Conservation (phyloP, 1,140 invertebrate genomes). For the Proctacanthus coquilletti region DNA sequence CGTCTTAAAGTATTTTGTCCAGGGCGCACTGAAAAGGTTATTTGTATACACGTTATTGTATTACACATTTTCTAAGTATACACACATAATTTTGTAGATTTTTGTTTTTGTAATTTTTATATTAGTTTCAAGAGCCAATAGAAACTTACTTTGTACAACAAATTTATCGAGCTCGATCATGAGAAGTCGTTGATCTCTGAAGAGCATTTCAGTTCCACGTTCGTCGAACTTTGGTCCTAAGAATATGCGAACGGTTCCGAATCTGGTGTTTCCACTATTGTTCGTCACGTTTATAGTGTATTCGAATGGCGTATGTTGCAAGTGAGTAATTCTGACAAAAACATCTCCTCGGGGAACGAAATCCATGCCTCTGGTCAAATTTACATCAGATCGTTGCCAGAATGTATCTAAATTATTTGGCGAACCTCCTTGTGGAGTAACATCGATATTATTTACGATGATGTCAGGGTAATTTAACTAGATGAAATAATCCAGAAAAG, state of each 20-base stretch:
- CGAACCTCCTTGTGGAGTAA: conserved; percentile 32
- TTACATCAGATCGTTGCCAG: conserved; percentile 59
- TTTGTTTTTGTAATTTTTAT: conserved; percentile 1
- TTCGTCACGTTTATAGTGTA: conserved; percentile 51
- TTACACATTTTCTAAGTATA: not conserved
- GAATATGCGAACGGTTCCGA: conserved; percentile 62
- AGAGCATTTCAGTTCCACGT: conserved; percentile 40
- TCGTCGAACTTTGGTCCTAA: conserved; percentile 55
- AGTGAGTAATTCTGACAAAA: conserved; percentile 52
- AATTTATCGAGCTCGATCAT: conserved; percentile 72
- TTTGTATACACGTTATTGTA: not conserved
- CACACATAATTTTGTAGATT: too few relatives aligned
- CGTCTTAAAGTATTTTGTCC: conserved; percentile 46
- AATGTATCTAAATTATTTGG: conserved; percentile 45
- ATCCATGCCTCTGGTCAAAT: conserved; percentile 58
- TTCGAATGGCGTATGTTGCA: conserved; percentile 53
- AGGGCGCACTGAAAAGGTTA: conserved; percentile 36
- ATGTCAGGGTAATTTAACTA: conserved; percentile 49
- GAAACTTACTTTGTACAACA: conserved; percentile 38
- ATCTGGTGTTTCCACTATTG: conserved; percentile 32
- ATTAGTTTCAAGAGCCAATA: conserved; percentile 3
- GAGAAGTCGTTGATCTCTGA: conserved; percentile 47
- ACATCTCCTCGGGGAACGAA: conserved; percentile 55
- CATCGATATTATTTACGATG: conserved; percentile 35
- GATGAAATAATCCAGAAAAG: not conserved